Percentiles rank a stretch among this genome's conserved stretches.
These are phyloP conservation scores for Chorisops tibialis DNA, from an alignment of 2,888 invertebrate genomes.

Conservation along the genomic window DNA sequence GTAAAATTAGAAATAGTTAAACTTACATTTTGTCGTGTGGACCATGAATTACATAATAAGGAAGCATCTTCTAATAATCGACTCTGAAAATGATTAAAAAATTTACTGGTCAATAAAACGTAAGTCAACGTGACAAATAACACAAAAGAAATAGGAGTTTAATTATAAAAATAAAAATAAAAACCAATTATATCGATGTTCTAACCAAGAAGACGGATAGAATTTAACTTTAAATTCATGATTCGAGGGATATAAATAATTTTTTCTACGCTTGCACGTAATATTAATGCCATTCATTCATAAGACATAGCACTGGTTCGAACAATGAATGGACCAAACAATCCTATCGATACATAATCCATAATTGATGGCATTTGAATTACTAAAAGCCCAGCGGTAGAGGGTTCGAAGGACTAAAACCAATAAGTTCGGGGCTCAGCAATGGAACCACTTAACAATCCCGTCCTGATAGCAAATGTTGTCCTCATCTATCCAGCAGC, in stretches of 20 bases:
- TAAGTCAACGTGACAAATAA: no score
- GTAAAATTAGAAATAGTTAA: constrained; percentile 21
- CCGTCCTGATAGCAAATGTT: neutral
- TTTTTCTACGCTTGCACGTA: no score
- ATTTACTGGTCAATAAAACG: no score
- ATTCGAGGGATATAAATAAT: no score
- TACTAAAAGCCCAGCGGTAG: neutral
- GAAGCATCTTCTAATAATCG: constrained; percentile 87
- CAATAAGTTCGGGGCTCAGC: constrained; percentile 5
- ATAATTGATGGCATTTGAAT: constrained; percentile 24
- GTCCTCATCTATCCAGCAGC: neutral
- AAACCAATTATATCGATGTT: no score
- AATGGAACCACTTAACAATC: constrained; percentile 6
- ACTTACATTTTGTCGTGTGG: constrained; percentile 87
- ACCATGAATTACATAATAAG: constrained; percentile 89
- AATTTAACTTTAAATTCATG: no score
- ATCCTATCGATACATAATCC: constrained; percentile 24
- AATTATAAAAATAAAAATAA: no score
- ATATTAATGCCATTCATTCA: no score
- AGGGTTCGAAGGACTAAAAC: constrained; percentile 15
- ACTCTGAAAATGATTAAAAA: constrained; percentile 63
- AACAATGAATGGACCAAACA: constrained; percentile 7
- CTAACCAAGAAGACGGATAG: no score
- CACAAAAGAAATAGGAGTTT: no score
- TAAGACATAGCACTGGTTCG: no score